These are phyloP conservation scores for Calidris pugnax DNA, from an alignment of 2,113 vertebrate species.

Conservation along the genomic window DNA sequence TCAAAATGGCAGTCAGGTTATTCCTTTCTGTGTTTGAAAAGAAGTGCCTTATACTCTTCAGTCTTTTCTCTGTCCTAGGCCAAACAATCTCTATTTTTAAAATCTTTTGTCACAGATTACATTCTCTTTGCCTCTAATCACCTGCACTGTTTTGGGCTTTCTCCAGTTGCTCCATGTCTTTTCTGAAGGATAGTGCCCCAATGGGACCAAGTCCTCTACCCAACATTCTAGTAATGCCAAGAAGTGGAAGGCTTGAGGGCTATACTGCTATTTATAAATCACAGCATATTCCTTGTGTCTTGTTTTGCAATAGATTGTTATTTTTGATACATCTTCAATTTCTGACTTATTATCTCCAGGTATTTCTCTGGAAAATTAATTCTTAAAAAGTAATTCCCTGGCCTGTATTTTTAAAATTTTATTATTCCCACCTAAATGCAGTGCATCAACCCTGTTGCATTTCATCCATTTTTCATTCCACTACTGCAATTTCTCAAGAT, in stretches of 20 bases:
- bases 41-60: neutral
- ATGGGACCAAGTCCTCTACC: neutral
- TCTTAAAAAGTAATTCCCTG: neutral
- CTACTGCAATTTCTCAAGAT: neutral
- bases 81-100: neutral
- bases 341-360: neutral
- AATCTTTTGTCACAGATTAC: neutral
- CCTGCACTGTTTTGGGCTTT: neutral
- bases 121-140: neutral
- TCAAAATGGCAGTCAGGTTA: neutral
- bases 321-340: neutral
- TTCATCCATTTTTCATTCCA: neutral
- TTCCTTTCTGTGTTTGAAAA: neutral
- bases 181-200: neutral
- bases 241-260: neutral
- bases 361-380: neutral
- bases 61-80: neutral
- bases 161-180: neutral
- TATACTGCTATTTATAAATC: neutral
- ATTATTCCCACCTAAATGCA: neutral
- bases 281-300: neutral
- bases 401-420: neutral
- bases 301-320: neutral
- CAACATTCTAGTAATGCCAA: accelerated
- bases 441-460: neutral